Evolutionary conservation across 2,888 invertebrate species (phyloP).

Genomic region (Coecobrya sp.): DNA sequence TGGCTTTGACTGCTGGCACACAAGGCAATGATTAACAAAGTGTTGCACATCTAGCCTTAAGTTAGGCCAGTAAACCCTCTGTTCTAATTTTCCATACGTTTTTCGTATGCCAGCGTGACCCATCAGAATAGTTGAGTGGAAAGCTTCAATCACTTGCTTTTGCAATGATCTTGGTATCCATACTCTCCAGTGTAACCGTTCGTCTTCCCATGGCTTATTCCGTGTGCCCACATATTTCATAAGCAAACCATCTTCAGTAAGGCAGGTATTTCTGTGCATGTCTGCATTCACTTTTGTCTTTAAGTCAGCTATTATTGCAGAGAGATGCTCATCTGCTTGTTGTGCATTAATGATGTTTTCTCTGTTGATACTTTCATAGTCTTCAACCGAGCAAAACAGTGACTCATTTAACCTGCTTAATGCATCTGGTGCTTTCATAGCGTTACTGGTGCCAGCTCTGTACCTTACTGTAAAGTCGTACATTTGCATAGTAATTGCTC

Average conservation of each 20-base stretch:
- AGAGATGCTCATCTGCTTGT: background rate
- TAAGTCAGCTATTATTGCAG: too few relatives aligned
- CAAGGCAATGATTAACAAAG: slow-evolving; percentile 68
- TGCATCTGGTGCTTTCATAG: slow-evolving; percentile 4
- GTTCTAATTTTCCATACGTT: slow-evolving; percentile 73
- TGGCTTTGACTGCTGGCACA: slow-evolving; percentile 77
- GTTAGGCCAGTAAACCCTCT: slow-evolving; percentile 68
- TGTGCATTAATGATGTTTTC: background rate
- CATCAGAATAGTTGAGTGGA: slow-evolving; percentile 51
- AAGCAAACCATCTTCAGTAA: too few relatives aligned
- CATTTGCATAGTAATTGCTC: slow-evolving; percentile 88
- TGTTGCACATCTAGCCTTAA: slow-evolving; percentile 67
- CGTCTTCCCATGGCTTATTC: too few relatives aligned
- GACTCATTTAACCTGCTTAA: background rate
- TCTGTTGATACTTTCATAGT: too few relatives aligned
- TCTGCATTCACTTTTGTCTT: too few relatives aligned
- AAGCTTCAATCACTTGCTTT: too few relatives aligned
- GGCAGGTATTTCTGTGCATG: too few relatives aligned
- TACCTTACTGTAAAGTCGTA: slow-evolving; percentile 87
- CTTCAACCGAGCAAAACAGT: background rate
- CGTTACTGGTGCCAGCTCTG: slow-evolving; percentile 86
- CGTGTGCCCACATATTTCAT: too few relatives aligned
- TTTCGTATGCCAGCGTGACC: slow-evolving; percentile 81
- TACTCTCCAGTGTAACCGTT: too few relatives aligned
- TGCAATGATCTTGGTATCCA: background rate